Percentiles rank a stretch among this genome's conserved stretches.
These are phyloP conservation scores for Folsomia candida DNA, from an alignment of 2,888 invertebrate genomes.

Conservation along the genomic window DNA sequence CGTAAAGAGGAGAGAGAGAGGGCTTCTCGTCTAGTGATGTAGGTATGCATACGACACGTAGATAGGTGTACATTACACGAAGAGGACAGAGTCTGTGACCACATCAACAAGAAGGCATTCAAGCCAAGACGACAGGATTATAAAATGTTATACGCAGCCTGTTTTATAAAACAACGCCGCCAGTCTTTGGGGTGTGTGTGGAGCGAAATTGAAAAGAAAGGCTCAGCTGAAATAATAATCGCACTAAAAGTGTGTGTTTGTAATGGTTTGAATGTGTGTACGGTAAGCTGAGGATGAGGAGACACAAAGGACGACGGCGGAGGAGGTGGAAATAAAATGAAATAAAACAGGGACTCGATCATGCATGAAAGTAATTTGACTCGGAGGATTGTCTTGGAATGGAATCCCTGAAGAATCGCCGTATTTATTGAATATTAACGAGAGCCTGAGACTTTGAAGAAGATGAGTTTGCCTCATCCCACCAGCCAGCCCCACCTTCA, in stretches of 20 bases:
- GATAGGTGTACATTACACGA: too few species aligned
- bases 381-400: neutral
- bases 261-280: too few species aligned
- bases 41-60: too few species aligned
- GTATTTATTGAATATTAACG: constrained; percentile 16
- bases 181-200: too few species aligned
- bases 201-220: too few species aligned
- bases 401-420: constrained; percentile 4
- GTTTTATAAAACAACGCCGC: too few species aligned
- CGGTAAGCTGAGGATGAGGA: neutral
- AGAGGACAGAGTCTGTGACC: too few species aligned
- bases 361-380: constrained; percentile 7
- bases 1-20: too few species aligned
- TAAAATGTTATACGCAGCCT: too few species aligned
- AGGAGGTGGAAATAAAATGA: constrained; percentile 1
- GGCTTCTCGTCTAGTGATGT: too few species aligned
- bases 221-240: constrained; percentile 1
- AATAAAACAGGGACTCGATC: constrained; percentile 2
- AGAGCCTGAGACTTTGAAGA: constrained; percentile 6
- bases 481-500: constrained; percentile 1
- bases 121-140: too few species aligned
- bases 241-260: neutral
- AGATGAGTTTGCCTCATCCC: constrained; percentile 9
- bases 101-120: too few species aligned
- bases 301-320: neutral